Conservation (phyloP, 2,797 vertebrate species). For the Eulemur albifrons region DNA sequence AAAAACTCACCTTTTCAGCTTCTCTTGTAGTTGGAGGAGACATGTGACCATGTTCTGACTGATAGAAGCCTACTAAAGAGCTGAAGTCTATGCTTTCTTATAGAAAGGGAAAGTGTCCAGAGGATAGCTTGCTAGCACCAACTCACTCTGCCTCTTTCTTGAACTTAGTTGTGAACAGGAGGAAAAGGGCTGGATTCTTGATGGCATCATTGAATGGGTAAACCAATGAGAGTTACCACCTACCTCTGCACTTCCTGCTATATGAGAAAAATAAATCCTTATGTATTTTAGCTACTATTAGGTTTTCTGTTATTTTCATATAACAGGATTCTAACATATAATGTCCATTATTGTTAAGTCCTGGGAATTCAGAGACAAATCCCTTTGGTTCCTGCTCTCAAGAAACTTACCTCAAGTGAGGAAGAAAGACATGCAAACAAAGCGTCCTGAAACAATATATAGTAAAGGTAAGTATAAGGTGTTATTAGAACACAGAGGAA, state of each 20-base stretch:
- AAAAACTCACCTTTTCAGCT: background rate
- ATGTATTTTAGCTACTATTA: background rate
- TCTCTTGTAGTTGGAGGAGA: background rate
- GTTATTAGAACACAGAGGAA: background rate
- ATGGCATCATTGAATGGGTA: background rate
- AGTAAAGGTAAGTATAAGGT: background rate
- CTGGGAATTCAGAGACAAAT: constrained; percentile 8
- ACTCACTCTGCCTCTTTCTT: background rate
- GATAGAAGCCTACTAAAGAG: background rate
- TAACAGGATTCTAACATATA: background rate
- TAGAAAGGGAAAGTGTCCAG: background rate
- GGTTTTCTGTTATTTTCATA: constrained; percentile 39
- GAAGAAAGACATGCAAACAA: background rate
- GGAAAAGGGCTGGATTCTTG: background rate
- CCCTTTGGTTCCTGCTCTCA: background rate
- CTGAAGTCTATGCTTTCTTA: background rate
- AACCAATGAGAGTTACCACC: background rate
- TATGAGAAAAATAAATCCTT: constrained; percentile 11
- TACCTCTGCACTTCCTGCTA: background rate
- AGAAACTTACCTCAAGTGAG: background rate
- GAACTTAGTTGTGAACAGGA: background rate
- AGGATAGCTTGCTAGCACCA: background rate
- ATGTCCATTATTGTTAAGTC: background rate
- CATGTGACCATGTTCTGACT: background rate
- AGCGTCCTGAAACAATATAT: background rate